A percentile compares a stretch with the other conserved stretches of the same genome.
phyloP scores from a whole-genome alignment of 2,113 vertebrate species.

The Pseudopodoces humilis region DNA sequence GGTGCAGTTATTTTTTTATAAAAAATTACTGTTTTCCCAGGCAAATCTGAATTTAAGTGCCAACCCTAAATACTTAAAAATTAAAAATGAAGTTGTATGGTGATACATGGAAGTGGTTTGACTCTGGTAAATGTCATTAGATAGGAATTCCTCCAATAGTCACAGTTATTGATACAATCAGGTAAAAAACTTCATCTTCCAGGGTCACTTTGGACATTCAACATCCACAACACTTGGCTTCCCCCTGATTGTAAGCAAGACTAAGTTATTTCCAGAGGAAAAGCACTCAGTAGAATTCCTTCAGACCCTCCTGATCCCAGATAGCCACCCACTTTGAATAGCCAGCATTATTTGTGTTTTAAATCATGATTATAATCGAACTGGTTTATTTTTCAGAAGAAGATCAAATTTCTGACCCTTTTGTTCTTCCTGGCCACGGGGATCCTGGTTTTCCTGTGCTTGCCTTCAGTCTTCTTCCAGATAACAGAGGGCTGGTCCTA shows the following conservation, averaged over 20 bases:
- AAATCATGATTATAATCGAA: background rate
- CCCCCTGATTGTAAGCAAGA: background rate
- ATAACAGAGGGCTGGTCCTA: conserved; percentile 68
- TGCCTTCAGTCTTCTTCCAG: conserved; percentile 69
- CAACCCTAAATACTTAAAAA: background rate
- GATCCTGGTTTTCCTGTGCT: conserved; percentile 69
- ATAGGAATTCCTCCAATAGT: background rate
- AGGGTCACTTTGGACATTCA: background rate
- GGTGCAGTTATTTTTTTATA: background rate
- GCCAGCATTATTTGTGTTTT: background rate
- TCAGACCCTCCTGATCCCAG: background rate
- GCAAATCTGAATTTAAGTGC: background rate
- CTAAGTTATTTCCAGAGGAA: background rate
- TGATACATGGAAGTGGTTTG: background rate
- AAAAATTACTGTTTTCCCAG: background rate
- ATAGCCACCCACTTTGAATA: background rate
- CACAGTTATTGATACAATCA: background rate
- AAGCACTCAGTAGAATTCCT: background rate
- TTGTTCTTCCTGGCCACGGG: conserved; percentile 68
- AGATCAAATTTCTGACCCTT: conserved; percentile 64
- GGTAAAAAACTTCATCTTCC: background rate
- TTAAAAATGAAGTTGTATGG: background rate
- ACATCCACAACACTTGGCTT: background rate
- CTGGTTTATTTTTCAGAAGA: conserved; percentile 62
- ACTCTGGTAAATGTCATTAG: background rate